phyloP scores from a whole-genome alignment of 1,140 invertebrate genomes.

The Cherax destructor region DNA sequence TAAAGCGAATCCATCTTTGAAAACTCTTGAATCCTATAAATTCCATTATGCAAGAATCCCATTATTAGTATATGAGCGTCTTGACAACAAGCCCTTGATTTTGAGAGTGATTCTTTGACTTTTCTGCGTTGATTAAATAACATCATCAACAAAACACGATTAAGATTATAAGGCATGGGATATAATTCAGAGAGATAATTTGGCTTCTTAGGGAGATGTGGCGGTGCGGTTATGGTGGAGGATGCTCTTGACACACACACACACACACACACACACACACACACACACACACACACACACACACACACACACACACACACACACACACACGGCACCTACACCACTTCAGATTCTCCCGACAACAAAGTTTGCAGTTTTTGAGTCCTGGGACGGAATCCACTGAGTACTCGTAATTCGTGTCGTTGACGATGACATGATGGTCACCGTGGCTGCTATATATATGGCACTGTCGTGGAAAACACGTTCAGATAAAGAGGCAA shows the following conservation, averaged over 20 bases:
- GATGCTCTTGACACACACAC: no score
- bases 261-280: no score
- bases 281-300: no score
- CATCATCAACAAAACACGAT: slow-evolving; percentile 2
- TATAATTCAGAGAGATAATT: slow-evolving; percentile 26
- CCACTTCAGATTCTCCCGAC: neutral
- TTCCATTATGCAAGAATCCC: no score
- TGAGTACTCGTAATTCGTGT: slow-evolving; percentile 64
- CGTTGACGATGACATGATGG: slow-evolving; percentile 12
- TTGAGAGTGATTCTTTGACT: neutral
- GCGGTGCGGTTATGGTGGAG: neutral
- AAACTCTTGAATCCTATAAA: no score
- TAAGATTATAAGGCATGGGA: neutral
- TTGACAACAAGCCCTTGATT: neutral
- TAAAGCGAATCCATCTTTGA: no score
- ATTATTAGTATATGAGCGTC: neutral
- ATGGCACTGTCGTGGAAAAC: slow-evolving; percentile 67
- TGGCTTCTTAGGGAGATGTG: slow-evolving; percentile 41
- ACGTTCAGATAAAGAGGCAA: slow-evolving; percentile 36
- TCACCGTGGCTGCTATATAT: slow-evolving; percentile 42
- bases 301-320: no score
- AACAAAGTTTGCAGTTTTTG: slow-evolving; percentile 2
- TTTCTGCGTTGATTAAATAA: neutral
- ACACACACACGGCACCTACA: neutral
- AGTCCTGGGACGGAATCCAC: slow-evolving; percentile 43